phyloP scores from a whole-genome alignment of 2,888 invertebrate species.

The Gortyna flavago region DNA sequence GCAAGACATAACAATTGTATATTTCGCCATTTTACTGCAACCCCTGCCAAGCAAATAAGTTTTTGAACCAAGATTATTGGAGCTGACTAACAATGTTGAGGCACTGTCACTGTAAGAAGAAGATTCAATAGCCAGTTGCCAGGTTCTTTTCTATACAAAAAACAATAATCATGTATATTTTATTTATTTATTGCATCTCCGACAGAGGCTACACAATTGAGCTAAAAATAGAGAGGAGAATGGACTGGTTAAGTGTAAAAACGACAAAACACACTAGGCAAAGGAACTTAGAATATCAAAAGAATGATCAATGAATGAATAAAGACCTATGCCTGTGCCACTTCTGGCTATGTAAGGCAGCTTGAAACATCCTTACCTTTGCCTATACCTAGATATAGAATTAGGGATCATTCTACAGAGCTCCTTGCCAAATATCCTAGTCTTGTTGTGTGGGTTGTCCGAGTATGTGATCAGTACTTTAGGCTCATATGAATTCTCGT shows the following conservation, averaged over 20 bases:
- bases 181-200: background rate
- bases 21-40: background rate
- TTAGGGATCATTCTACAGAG: slow-evolving; percentile 97
- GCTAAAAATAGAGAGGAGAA: background rate
- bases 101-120: too few relatives aligned
- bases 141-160: background rate
- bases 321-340: background rate
- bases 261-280: background rate
- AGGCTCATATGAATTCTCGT: slow-evolving; percentile 95
- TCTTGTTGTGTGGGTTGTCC: slow-evolving; percentile 97
- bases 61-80: background rate
- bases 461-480: slow-evolving; percentile 99
- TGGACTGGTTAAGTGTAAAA: background rate
- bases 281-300: background rate
- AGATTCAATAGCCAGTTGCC: background rate
- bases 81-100: background rate
- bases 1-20: background rate
- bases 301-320: too few relatives aligned
- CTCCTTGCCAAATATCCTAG: slow-evolving; percentile 97
- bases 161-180: background rate
- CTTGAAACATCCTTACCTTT: slow-evolving; percentile 76
- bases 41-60: background rate
- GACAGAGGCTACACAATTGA: background rate
- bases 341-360: background rate
- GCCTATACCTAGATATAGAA: slow-evolving; percentile 95